Conservation (phyloP, 2,113 vertebrate species). For the Scomber japonicus region DNA sequence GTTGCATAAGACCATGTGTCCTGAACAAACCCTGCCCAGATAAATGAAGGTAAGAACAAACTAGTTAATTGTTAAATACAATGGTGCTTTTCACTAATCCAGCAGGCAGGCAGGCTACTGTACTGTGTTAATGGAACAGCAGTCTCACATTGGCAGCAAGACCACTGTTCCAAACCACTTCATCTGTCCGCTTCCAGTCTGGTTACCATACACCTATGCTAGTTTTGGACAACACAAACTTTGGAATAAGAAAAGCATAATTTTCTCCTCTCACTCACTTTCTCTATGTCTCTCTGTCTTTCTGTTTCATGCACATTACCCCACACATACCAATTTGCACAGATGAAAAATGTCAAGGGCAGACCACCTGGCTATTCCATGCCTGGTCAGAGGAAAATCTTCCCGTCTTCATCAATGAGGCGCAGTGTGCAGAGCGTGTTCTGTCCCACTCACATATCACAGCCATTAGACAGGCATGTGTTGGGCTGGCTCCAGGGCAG, state of each 20-base stretch:
- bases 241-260: conserved; percentile 74
- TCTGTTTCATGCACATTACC: conserved; percentile 61
- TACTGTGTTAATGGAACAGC: conserved; percentile 74
- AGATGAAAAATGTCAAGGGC: conserved; percentile 81
- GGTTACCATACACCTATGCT: conserved; percentile 78
- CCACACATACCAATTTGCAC: conserved; percentile 77
- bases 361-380: conserved; percentile 80
- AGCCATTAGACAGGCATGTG: conserved; percentile 82
- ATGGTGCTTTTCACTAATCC: conserved; percentile 77
- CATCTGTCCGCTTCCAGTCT: conserved; percentile 75
- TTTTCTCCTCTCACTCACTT: conserved; percentile 59
- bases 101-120: conserved; percentile 72
- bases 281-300: conserved; percentile 38
- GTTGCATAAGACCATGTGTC: conserved; percentile 69
- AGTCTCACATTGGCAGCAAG: conserved; percentile 69
- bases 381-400: conserved; percentile 79
- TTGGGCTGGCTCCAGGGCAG: conserved; percentile 69
- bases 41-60: conserved; percentile 75
- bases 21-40: conserved; percentile 61
- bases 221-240: conserved; percentile 78
- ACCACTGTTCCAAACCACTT: conserved; percentile 76
- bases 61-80: conserved; percentile 79
- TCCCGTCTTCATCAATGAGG: conserved; percentile 81
- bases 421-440: conserved; percentile 73
- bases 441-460: conserved; percentile 79